Conservation (phyloP, 64 coral and sea anemone species). For the Actinia tenebrosa region DNA sequence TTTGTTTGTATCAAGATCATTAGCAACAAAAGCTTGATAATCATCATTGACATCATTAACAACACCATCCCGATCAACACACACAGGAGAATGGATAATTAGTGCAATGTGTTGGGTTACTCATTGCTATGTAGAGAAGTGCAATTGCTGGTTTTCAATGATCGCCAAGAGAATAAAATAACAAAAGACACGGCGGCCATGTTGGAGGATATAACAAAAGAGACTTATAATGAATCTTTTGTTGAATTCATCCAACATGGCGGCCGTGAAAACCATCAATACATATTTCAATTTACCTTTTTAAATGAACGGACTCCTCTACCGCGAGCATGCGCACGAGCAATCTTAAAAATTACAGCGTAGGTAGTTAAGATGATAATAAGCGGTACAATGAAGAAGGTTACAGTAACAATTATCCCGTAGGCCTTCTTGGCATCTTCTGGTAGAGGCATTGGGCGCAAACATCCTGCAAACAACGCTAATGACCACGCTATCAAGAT, state of each 20-base stretch:
- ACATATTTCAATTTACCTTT: constrained; percentile 44
- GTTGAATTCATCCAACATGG: too few species aligned
- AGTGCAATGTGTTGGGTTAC: too few species aligned
- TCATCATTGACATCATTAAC: background rate
- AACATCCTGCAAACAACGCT: constrained; percentile 39
- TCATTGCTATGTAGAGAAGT: too few species aligned
- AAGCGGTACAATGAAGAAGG: constrained; percentile 57
- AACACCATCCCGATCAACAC: too few species aligned
- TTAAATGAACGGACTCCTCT: constrained; percentile 63
- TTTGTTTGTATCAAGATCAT: background rate
- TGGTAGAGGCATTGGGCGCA: constrained; percentile 6
- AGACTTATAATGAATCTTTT: too few species aligned
- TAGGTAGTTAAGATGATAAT: constrained; percentile 51
- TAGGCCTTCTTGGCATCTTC: background rate
- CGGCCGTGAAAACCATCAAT: too few species aligned
- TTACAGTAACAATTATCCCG: constrained; percentile 38
- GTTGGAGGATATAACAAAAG: too few species aligned
- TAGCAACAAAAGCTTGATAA: too few species aligned
- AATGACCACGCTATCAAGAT: constrained; percentile 48
- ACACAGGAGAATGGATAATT: background rate
- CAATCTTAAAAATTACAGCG: constrained; percentile 62
- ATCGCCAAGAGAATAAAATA: too few species aligned
- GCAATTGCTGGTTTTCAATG: too few species aligned
- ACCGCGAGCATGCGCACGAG: constrained; percentile 64
- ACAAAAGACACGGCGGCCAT: too few species aligned